Evolutionary conservation across 2,888 invertebrate species (phyloP).

Genomic region (Cylloceria caligata): DNA sequence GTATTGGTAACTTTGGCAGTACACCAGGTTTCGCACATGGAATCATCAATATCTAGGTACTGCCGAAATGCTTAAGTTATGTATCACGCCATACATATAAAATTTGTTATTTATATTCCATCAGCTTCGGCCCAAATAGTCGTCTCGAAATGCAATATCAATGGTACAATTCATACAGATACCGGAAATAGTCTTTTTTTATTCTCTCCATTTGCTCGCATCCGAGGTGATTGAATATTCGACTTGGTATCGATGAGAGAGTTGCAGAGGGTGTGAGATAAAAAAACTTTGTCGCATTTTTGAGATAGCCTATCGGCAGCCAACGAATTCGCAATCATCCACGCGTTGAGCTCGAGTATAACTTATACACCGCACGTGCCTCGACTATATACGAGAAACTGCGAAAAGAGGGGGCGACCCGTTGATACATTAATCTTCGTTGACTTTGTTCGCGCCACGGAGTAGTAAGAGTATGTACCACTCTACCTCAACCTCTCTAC

Average conservation of each 20-base stretch:
- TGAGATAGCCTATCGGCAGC: slow-evolving; percentile 49
- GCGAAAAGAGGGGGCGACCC: slow-evolving; percentile 32
- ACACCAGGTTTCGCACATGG: too few species aligned
- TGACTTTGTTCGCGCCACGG: slow-evolving; percentile 38
- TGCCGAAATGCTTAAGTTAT: not conserved
- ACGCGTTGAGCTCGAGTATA: slow-evolving; percentile 31
- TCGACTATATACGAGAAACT: slow-evolving; percentile 42
- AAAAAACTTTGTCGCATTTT: slow-evolving; percentile 50
- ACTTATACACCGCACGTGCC: slow-evolving; percentile 60
- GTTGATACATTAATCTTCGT: slow-evolving; percentile 57
- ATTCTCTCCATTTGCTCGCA: slow-evolving; percentile 41
- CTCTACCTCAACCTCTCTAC: slow-evolving; percentile 8
- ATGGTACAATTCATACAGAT: slow-evolving; percentile 10
- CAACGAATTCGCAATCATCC: slow-evolving; percentile 46
- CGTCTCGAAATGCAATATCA: slow-evolving; percentile 43
- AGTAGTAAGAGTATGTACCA: slow-evolving; percentile 3
- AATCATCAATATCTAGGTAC: not conserved
- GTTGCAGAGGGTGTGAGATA: not conserved
- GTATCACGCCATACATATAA: not conserved
- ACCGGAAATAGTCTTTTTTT: slow-evolving; percentile 55
- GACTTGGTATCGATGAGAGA: slow-evolving; percentile 40
- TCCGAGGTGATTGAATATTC: slow-evolving; percentile 54
- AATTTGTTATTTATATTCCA: slow-evolving; percentile 42
- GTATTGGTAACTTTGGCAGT: not conserved
- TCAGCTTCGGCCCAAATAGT: slow-evolving; percentile 13